A percentile compares a stretch with the other conserved stretches of the same genome.
phyloP scores from a whole-genome alignment of 2,888 invertebrate species.

The Elmis aenea region DNA sequence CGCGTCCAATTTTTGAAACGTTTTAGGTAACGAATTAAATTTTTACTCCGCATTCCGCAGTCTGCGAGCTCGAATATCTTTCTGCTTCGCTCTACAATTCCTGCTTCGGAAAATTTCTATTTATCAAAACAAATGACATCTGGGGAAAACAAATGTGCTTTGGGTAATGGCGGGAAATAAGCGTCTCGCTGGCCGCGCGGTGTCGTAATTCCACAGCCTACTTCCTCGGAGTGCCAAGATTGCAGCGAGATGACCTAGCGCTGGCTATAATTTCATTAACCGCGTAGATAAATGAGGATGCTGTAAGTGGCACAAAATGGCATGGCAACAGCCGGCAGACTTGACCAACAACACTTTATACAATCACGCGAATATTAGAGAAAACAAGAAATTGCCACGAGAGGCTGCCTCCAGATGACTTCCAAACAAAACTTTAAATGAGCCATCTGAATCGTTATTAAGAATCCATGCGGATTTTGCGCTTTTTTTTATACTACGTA shows the following conservation, averaged over 20 bases:
- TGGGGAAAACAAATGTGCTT: conserved; percentile 30
- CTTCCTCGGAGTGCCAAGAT: conserved; percentile 34
- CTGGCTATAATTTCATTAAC: conserved; percentile 56
- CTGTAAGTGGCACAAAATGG: conserved; percentile 35
- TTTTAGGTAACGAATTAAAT: no score
- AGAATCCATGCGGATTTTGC: conserved; percentile 8
- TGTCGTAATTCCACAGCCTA: conserved; percentile 31
- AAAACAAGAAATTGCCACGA: conserved; percentile 26
- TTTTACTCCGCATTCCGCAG: no score
- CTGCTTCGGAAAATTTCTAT: no score
- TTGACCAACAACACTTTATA: conserved; percentile 34
- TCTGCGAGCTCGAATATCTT: no score
- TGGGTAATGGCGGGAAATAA: conserved; percentile 31
- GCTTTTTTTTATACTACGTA: no score
- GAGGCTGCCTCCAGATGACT: conserved; percentile 22
- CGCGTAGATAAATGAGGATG: conserved; percentile 52
- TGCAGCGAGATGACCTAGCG: conserved; percentile 41
- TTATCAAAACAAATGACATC: conserved; percentile 24
- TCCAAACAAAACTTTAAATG: conserved; percentile 18
- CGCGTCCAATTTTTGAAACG: no score
- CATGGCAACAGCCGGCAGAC: conserved; percentile 35
- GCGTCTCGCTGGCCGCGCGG: no score
- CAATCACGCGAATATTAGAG: conserved; percentile 36
- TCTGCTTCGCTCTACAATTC: no score
- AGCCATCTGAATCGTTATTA: conserved; percentile 15